Evolutionary conservation across 2,113 vertebrate genomes (phyloP), one percentile per base, ranked within the genome.

Genomic region (Arothron firmamentum): DNA sequence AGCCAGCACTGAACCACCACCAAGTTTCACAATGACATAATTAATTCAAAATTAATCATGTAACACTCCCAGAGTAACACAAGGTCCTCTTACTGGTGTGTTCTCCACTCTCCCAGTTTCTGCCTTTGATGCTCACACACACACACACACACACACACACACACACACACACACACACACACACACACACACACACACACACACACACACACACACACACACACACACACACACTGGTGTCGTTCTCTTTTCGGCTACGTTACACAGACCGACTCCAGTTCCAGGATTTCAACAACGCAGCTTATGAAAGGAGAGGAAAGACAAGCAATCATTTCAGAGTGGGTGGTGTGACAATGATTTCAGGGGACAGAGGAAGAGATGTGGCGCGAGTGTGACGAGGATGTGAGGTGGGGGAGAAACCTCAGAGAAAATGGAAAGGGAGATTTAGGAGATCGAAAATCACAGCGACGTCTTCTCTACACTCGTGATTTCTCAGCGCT

Each of bases 401-500:
- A 67, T 46, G 45, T 6, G 19, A 65, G 63, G 63, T 72, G 52
- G 52, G 62, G 59, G 57, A 70, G 62, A 77, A 77, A 73, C 62
- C 72, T 78, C 62, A 51, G 51, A 69, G 60, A 79, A 85, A 77
- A 85, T 67, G 48, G 18, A 50, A n/a, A 72, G 65, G 67, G 69
- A 71, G 59, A 67, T 72, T 72, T 70, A 68, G 59, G 60, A 79
- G 81, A 85, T 78, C 56, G 80, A 79, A 83, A 88, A 84, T 75
- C 77, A 86, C 60, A 85, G 78, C 83, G 85, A 81, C 85, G 79
- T 78, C 80, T 81, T 87, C 79, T 85, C 63, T 58, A 77, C 77
- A 78, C 65, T 86, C 82, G 76, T 87, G 86, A 85, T 84, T 87
- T 83, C 67, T 48, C 67, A 56, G 72, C 57, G 70, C 77, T 83